Conservation (phyloP, 1,140 invertebrate genomes). For the Drosophila lowei region DNA sequence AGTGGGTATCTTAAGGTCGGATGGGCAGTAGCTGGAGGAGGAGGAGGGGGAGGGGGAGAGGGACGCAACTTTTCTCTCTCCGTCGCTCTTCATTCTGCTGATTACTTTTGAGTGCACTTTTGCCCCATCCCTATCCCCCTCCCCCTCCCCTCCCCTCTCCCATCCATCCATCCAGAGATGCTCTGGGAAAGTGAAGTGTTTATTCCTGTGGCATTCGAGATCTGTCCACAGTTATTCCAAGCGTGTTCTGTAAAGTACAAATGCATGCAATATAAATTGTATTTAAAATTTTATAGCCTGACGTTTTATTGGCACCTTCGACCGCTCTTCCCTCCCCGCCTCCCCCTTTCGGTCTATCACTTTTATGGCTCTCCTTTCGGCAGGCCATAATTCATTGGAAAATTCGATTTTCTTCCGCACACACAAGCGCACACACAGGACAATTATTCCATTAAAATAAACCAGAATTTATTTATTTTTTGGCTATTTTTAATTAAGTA, state of each 20-base stretch:
- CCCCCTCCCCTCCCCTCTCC: no score
- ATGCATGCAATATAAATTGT: slow-evolving; percentile 41
- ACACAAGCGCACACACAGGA: slow-evolving; percentile 1
- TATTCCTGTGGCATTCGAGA: no score
- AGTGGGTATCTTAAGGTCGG: no score
- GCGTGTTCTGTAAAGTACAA: slow-evolving; percentile 3
- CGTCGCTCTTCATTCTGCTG: neutral
- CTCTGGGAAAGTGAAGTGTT: no score
- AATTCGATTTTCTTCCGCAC: slow-evolving; percentile 21
- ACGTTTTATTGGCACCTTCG: slow-evolving; percentile 27
- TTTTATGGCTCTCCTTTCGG: slow-evolving; percentile 7
- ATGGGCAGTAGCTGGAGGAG: no score
- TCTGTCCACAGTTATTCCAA: no score
- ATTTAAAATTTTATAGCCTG: slow-evolving; percentile 48
- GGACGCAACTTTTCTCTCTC: neutral
- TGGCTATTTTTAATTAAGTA: slow-evolving; percentile 73
- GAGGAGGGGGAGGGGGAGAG: no score
- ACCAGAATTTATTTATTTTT: slow-evolving; percentile 58
- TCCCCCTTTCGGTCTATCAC: neutral
- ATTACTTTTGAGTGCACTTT: slow-evolving; percentile 23
- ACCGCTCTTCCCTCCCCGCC: slow-evolving; percentile 2
- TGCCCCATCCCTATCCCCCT: neutral
- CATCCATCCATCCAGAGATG: no score
- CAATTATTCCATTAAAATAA: slow-evolving; percentile 51
- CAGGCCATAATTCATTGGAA: slow-evolving; percentile 36